These are phyloP conservation scores for Lasiurus borealis DNA, from an alignment of 2,113 vertebrate species.

Conservation along the genomic window DNA sequence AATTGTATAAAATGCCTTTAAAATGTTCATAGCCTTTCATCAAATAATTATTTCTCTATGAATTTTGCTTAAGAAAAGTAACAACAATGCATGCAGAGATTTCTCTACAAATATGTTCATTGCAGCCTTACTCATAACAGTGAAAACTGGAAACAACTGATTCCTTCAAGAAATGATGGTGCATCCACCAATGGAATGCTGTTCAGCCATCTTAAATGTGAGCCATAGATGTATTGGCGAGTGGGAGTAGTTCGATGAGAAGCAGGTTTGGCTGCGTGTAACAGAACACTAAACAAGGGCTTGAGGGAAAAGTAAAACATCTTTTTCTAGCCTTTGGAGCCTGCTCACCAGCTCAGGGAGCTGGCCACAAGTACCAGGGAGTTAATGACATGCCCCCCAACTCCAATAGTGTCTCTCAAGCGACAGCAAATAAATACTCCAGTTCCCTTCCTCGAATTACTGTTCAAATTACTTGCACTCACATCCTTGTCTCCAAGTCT, in stretches of 20 bases:
- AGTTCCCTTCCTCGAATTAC: neutral
- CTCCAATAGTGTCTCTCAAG: neutral
- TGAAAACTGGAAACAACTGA: conserved; percentile 40
- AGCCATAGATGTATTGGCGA: neutral
- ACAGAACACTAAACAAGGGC: neutral
- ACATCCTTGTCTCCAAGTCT: neutral
- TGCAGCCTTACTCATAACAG: neutral
- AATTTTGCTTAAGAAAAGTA: conserved; percentile 64
- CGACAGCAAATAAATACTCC: neutral
- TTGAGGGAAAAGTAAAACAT: neutral
- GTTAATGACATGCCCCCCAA: neutral
- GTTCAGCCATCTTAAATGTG: neutral
- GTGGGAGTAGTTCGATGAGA: neutral
- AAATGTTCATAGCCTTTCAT: conserved; percentile 47
- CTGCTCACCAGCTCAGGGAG: neutral
- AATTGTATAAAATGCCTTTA: conserved; percentile 45
- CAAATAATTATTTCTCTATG: conserved; percentile 49
- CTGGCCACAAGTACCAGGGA: neutral
- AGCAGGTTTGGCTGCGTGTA: neutral
- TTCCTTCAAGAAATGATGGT: neutral
- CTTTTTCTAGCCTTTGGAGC: neutral
- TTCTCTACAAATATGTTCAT: conserved; percentile 43
- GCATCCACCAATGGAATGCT: neutral
- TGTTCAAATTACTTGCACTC: neutral
- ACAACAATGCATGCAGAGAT: neutral